Base-by-base conservation (phyloP, 2,113 vertebrate genomes). In the Suncus etruscus region DNA sequence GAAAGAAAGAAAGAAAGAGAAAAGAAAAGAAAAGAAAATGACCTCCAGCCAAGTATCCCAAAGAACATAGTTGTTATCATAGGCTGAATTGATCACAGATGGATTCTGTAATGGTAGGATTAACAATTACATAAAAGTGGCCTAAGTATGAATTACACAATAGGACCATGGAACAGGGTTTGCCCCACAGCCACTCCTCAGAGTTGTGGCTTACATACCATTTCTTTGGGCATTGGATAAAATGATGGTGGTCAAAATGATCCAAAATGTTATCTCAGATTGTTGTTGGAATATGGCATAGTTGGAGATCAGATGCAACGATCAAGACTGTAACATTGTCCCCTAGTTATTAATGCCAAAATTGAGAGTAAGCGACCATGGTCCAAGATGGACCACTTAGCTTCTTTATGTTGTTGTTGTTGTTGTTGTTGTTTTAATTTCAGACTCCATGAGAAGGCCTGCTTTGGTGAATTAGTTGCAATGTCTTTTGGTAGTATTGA, bases 101-200 rank as follows among this genome's bases (percentile, higher is more conserved):
- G 94, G 78, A 66, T 50, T 92, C 91, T 89, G 87, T 83, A 91
- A 66, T 74, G 45, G 39, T n/a, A 93, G 18, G n/a, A 61, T 81
- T 45, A 70, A 45, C 24, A 68, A 51, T 87, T 81, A 91, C 1
- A 3, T 77, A 88, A 90, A 90, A 74, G 39, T 94, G 63, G 24
- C 15, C 75, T 32, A n/a, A 94, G 54, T 86, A n/a, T 16, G 73
- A 32, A 77, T 79, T 11, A 48, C 1, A 39, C 32, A 74, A 29
- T 54, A 7, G 25, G 66, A 85, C 54, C 31, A 86, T 7, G 84
- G 32, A 68, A 83, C 70, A 77, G 5, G 74, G 47, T 58, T 84
- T 95, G 83, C 91, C 58, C 27, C 39, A 77, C 11, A 91, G 45
- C 29, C 45, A 69, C 25, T 86, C 32, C 79, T 93, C 24, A 27